Evolutionary conservation across 35 echinoderm and acorn worm species (phyloP), one percentile per base, ranked within the genome.

Genomic region (Ophiothrix spiculata): DNA sequence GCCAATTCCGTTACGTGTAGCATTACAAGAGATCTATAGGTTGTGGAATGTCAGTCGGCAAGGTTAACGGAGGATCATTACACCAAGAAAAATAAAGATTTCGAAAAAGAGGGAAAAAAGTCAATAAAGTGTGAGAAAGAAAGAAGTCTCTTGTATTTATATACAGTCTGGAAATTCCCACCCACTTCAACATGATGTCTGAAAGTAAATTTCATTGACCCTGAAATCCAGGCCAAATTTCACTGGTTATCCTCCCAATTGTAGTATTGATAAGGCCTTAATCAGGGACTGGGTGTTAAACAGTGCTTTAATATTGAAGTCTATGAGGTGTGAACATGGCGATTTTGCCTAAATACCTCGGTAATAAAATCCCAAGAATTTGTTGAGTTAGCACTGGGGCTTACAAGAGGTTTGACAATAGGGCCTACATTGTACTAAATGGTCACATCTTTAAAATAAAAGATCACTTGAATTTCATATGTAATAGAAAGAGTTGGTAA

Each of bases 31-130:
- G 29, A 69, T 28, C 23, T 28, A 69, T 69, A 69, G 60, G 3
- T 69, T 15, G 3, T 69, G 60, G 60, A 69, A 69, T 69, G 17
- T 69, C 10, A n/a, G 60, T 10, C 60, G 60, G 60, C 60, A 69
- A 69, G 60, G 60, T 25, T 69, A 69, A 69, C 60, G 29, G 10
- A n/a, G 60, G 60, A 69, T 69, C 60, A 69, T 69, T 69, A 69
- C 60, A 15, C 8, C 23, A 69, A 69, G 60, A n/a, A 69, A 69
- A 69, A 69, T 69, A 69, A 69, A 69, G 8, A 69, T n/a, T n/a
- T 49, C 42, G 42, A 6, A 49, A 19, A 19, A 19, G 19, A 10
- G 60, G 60, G 23, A n/a, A 69, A 69, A 69, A 12, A 69, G 60
- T 69, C 3, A 69, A 28, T 25, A 10, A 69, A 69, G 60, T 11